Evolutionary conservation across 2,113 vertebrate species (phyloP), one percentile per base, ranked within the genome.

Genomic region (Vidua chalybeata): DNA sequence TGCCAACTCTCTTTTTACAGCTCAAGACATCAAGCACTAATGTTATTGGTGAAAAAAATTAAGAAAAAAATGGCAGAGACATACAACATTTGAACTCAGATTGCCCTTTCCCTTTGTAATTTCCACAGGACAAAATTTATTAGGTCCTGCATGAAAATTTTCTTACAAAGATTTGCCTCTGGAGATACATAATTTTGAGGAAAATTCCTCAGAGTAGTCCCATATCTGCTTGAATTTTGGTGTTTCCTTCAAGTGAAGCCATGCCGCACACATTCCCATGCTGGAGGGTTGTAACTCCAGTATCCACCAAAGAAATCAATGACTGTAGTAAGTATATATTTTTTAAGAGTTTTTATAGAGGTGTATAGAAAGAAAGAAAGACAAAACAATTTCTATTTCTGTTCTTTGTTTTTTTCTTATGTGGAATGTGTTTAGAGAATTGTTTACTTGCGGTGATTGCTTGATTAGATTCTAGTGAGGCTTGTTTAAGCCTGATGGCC

Each of bases 261-360:
- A 0, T 2, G 1, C 6, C 11, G 4, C 35, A 43, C 0, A 0
- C 20, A 58, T 35, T 82, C 17, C 33, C 0, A 0, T 22, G 61
- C 35, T 12, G 62, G 41, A 28, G 28, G 14, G 19, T 3, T 69
- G 31, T 39, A 15, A 30, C 13, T 86, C 51, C 79, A 18, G 15
- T 10, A 15, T 6, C 27, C 43, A 64, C 20, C 8, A 3, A 72
- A 85, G 66, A 76, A 87, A 73, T 19, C 26, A 59, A 7, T 35
- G 35, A 35, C 35, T 35, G 35, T 35, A 35, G 35, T 35, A 35
- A 35, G 35, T 8, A 35, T 35, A 35, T 35, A 35, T 35, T 35
- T 35, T 35, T 35, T 35, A 35, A 35, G 35, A 35, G 35, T 35
- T 35, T 35, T 35, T 35, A 35, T 35, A 35, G 35, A 35, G 8